Evolutionary conservation across 2,797 vertebrate species (phyloP), one percentile per base, ranked within the genome.

Genomic region (Acrossocheilus wenchowensis): DNA sequence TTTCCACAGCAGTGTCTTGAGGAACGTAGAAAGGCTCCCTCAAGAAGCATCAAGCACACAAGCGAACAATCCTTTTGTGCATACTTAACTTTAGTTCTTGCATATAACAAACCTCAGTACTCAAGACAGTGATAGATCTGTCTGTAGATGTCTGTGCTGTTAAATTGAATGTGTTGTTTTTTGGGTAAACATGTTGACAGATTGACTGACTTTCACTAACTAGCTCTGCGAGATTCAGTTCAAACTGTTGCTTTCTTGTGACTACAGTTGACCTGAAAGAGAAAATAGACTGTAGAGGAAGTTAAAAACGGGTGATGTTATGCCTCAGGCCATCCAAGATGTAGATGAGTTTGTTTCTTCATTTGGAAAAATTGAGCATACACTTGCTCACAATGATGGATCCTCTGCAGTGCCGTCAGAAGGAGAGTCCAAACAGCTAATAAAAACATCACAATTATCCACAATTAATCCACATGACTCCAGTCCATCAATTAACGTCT

Each of bases 1-100:
- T 45, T 85, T 88, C 86, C 83, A 89, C 85, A 57, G 79, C 77
- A 36, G 54, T 41, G 90, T 90, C 62, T 5, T 7, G 89, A 87
- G 75, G 60, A 86, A 77, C 82, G 26, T 41, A 23, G 75, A 80
- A 85, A 57, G 64, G 52, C 36, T 78, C 82, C 82, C 82, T n/a
- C 2, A 78, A 68, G 83, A 52, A 69, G 43, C 41, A 66, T 64
- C 30, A 82, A 71, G 34, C 48, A 57, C 50, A 66, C 50, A 71
- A 39, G 72, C 21, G 0, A 39, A 41, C 10, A 68, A 9, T 68
- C 30, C 9, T 36, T 45, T 41, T 52, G 72, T 41, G 21, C 14
- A 36, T 66, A 34, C 62, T 64, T 64, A 66, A 36, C 23, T 64
- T 62, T 26, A 48, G 30, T 66, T 66, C 21, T 66, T 66, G 72